Conservation (phyloP, 1,140 invertebrate species). For the Hestina assimilis region DNA sequence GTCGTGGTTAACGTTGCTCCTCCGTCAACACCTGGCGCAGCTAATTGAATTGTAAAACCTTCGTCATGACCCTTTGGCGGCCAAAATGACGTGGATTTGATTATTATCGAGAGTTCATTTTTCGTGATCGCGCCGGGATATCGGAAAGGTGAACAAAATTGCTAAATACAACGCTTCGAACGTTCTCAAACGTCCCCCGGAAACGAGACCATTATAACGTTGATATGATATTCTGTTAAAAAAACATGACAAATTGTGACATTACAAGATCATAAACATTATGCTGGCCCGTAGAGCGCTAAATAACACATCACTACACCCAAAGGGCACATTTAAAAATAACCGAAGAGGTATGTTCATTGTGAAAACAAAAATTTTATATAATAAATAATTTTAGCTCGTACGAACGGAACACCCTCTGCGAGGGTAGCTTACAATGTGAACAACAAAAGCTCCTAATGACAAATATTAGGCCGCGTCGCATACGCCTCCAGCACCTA, state of each 20-base stretch:
- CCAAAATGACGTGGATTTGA: slow-evolving; percentile 60
- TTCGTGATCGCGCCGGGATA: slow-evolving; percentile 46
- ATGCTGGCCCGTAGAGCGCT: slow-evolving; percentile 16
- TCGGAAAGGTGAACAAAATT: slow-evolving; percentile 29
- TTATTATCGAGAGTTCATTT: slow-evolving; percentile 65
- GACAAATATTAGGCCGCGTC: slow-evolving; percentile 61
- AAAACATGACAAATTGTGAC: slow-evolving; percentile 24
- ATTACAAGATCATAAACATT: slow-evolving; percentile 34
- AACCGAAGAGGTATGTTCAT: slow-evolving; percentile 49
- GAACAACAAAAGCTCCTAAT: slow-evolving; percentile 65
- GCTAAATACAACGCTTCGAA: slow-evolving; percentile 20
- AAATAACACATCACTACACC: slow-evolving; percentile 43
- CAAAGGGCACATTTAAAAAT: slow-evolving; percentile 60
- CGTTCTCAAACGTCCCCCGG: slow-evolving; percentile 3
- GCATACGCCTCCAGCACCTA: slow-evolving; percentile 51
- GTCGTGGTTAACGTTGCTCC: slow-evolving; percentile 43
- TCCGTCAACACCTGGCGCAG: slow-evolving; percentile 62
- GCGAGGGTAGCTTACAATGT: slow-evolving; percentile 46
- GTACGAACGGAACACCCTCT: slow-evolving; percentile 43
- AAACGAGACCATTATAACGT: background rate
- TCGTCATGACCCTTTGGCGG: slow-evolving; percentile 67
- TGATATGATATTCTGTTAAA: slow-evolving; percentile 5
- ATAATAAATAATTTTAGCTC: slow-evolving; percentile 62
- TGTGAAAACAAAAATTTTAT: slow-evolving; percentile 52
- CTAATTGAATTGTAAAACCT: slow-evolving; percentile 77